These are phyloP conservation scores for Hetaerina americana DNA, from an alignment of 1,140 invertebrate species.

Conservation along the genomic window DNA sequence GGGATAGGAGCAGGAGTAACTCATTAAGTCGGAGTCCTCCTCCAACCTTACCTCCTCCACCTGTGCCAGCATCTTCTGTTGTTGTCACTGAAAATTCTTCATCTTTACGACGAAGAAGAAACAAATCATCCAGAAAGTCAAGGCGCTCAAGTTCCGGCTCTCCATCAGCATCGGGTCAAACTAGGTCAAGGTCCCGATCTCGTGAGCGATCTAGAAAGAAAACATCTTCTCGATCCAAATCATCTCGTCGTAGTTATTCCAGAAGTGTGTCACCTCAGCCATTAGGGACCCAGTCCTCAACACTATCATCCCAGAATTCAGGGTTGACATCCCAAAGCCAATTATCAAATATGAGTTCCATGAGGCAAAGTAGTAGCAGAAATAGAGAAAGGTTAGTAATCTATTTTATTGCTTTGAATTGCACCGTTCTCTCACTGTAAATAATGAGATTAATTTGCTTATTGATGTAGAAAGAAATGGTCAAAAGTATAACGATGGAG, in stretches of 20 bases:
- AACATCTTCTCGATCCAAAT: not conserved
- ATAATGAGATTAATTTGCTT: too few species aligned
- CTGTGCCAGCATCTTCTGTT: not conserved
- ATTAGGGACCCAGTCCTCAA: not conserved
- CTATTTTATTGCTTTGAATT: not conserved
- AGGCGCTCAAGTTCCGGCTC: not conserved
- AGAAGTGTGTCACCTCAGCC: not conserved
- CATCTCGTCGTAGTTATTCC: not conserved
- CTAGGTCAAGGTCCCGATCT: not conserved
- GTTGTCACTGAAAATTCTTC: not conserved
- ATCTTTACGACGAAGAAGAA: not conserved
- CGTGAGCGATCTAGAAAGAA: not conserved
- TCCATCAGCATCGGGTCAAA: not conserved
- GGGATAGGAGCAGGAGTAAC: not conserved
- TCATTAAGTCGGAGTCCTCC: not conserved
- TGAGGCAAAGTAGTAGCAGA: not conserved
- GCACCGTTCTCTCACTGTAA: not conserved
- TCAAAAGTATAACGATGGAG: too few species aligned
- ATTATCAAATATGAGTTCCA: not conserved
- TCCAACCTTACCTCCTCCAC: not conserved
- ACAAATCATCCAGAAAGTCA: not conserved
- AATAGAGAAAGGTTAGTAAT: not conserved
- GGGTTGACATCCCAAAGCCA: not conserved
- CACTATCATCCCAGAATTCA: not conserved
- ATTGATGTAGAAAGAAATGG: too few species aligned